Evolutionary conservation across 1,140 invertebrate species (phyloP).

Genomic region (Drosophila eugracilis): DNA sequence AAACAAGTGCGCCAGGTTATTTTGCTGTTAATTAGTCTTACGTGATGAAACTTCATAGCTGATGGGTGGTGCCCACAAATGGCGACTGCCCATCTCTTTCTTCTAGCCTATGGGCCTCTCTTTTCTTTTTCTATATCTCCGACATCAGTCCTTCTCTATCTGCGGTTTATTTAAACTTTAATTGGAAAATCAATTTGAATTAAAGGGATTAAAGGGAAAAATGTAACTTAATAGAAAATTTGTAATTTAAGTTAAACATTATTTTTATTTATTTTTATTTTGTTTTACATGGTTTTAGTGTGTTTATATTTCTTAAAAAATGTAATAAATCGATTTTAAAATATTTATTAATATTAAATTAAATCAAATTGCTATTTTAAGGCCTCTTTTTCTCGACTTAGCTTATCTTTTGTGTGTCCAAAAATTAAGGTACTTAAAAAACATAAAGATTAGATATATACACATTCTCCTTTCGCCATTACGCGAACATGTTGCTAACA

Average conservation of each 20-base stretch:
- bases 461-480: background rate
- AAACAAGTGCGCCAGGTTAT: constrained; percentile 79
- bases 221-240: no score
- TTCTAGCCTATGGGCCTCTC: constrained; percentile 5
- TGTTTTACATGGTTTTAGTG: no score
- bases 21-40: constrained; percentile 80
- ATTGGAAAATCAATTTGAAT: constrained; percentile 12
- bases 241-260: no score
- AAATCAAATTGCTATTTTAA: no score
- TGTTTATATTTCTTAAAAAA: no score
- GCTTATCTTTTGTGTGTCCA: no score
- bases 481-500: constrained; percentile 46
- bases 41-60: constrained; percentile 70
- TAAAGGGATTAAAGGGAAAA: background rate
- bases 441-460: background rate
- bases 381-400: no score
- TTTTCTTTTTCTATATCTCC: background rate
- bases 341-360: no score
- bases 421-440: no score
- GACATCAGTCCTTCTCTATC: constrained; percentile 6
- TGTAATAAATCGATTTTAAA: background rate
- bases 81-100: constrained; percentile 33
- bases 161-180: constrained; percentile 46
- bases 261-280: no score
- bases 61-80: constrained; percentile 67